phyloP scores from a whole-genome alignment of 2,113 vertebrate genomes.

The Oreochromis spilurus region DNA sequence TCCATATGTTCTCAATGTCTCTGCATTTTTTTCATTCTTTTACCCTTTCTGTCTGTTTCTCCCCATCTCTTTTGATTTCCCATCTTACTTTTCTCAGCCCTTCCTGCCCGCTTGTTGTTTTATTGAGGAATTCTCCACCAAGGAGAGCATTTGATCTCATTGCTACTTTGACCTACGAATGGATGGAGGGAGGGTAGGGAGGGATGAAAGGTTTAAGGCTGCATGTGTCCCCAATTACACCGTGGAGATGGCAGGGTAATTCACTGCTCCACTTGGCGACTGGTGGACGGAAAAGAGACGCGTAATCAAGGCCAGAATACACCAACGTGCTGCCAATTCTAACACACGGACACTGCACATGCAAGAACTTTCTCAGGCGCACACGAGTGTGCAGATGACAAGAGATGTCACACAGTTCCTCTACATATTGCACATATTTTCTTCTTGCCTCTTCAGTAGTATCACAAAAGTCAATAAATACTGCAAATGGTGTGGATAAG shows the following conservation, averaged over 20 bases:
- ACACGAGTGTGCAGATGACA: neutral
- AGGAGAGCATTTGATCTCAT: conserved; percentile 60
- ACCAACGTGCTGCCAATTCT: conserved; percentile 38
- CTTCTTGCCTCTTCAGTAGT: neutral
- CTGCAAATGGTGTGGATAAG: neutral
- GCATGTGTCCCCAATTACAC: conserved; percentile 76
- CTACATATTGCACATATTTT: conserved; percentile 6
- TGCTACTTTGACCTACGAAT: conserved; percentile 54
- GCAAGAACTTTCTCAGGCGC: neutral
- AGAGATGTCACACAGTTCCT: conserved; percentile 8
- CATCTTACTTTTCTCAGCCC: neutral
- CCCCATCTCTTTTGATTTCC: conserved; percentile 26
- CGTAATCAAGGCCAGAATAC: conserved; percentile 67
- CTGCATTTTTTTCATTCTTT: neutral
- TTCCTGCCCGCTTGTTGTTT: conserved; percentile 41
- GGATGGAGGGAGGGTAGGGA: neutral
- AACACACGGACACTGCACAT: conserved; percentile 23
- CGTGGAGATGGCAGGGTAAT: conserved; percentile 53
- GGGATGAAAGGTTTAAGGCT: conserved; percentile 26
- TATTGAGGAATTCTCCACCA: conserved; percentile 50
- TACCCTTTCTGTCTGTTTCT: neutral
- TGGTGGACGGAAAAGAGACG: conserved; percentile 36
- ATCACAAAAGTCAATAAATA: neutral
- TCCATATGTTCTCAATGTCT: conserved; percentile 51
- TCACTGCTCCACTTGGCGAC: conserved; percentile 50